Evolutionary conservation across 2,797 vertebrate species (phyloP).

Genomic region (Pantherophis vulpinus): DNA sequence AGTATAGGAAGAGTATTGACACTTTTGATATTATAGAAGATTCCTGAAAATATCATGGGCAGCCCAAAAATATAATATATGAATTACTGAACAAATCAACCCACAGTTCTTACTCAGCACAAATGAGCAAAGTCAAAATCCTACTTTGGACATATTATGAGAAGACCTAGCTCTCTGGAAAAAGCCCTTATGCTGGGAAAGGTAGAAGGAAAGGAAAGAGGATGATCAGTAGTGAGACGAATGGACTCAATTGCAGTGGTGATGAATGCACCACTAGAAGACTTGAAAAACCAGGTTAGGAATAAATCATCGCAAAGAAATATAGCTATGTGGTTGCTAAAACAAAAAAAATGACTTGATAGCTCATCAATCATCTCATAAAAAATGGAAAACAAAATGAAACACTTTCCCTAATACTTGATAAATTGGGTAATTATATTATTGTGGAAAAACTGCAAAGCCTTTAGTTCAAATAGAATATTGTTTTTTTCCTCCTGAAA

Average conservation of each 20-base stretch:
- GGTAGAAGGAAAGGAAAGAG: not conserved
- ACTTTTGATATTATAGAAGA: not conserved
- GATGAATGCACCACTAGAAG: not conserved
- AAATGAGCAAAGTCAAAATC: not conserved
- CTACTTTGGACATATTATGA: not conserved
- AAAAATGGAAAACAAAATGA: conserved; percentile 46
- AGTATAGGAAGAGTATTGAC: not conserved
- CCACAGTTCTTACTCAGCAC: not conserved
- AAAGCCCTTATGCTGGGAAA: not conserved
- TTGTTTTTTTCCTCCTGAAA: conserved; percentile 11
- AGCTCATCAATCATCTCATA: not conserved
- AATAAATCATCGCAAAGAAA: not conserved
- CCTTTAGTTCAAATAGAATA: conserved; percentile 45
- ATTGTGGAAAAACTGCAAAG: conserved; percentile 51
- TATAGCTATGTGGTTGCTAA: not conserved
- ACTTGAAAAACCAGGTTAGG: not conserved
- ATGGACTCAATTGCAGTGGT: not conserved
- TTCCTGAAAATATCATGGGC: not conserved
- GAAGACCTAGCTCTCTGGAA: not conserved
- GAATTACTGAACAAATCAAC: not conserved
- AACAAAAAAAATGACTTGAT: not conserved
- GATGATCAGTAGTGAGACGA: not conserved
- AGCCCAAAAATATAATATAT: not conserved
- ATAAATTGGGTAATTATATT: conserved; percentile 66
- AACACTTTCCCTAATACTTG: conserved; percentile 56